Evolutionary conservation across 2,888 invertebrate genomes (phyloP), one percentile per base, ranked within the genome.

Genomic region (Aplocera efformata): DNA sequence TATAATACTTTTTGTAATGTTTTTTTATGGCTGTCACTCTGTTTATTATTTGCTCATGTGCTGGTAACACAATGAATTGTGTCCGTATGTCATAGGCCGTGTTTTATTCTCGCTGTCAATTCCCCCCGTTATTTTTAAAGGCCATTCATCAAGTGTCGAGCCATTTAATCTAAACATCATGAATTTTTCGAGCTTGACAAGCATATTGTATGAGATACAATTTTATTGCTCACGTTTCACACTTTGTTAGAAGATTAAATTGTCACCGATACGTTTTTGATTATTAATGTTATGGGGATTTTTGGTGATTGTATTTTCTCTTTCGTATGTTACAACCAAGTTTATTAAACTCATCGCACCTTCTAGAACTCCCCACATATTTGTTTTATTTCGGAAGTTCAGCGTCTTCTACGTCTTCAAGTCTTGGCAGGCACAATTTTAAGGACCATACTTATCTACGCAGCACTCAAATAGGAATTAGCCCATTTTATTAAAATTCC

Each of bases 131-230:
- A 72, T 63, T 56, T 66, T 68, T 63, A 69, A 70, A 67, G 63
- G 60, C 72, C 67, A 77, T 83, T 76, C 74, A 72, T 79, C 73
- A 74, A 69, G 64, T 60, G 71, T 58, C 63, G 70, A 58, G 56
- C 74, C 77, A 76, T 82, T 81, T 75, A 76, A 81, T 80, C 78
- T 76, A 73, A 75, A 67, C 70, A 65, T 63, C 66, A 73, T 72
- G 72, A 72, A 73, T 75, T 70, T 73, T 73, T 70, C 63, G 64
- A 61, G 63, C 63, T 67, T 59, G 58, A 63, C 65, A 67, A 58
- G 64, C 63, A 59, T 57, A 59, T 62, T 60, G 60, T 56, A 54
- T 47, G 59, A 51, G 51, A 56, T 61, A 58, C 63, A 54, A 34
- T 69, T 72, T 72, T 55, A 55, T 55, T 55, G 52, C 48, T 41